Base-by-base conservation (phyloP, 2,888 invertebrate genomes). In the Seladonia tumulorum region DNA sequence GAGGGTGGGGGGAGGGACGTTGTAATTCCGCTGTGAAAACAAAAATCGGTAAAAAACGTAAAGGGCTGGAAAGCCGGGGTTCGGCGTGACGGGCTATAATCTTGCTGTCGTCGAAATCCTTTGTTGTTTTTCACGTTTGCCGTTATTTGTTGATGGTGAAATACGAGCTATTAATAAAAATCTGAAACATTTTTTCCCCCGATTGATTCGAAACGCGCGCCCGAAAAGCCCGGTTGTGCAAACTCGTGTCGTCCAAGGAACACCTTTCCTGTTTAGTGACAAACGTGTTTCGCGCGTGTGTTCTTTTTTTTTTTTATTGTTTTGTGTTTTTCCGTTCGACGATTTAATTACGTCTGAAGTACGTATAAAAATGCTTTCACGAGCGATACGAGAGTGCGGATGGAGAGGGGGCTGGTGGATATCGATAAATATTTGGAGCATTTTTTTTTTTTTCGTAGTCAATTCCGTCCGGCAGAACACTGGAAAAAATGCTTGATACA, bases 101-200 rank as follows among this genome's bases (percentile, higher is more conserved):
- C 84, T 83, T 83, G 74, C 84, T 63, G 68, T 42, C 71, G 63
- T 83, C 35, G 83, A 84, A 78, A 84, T 83, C 75, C 84, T 78
- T 66, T 84, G 83, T 84, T 83, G 77, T 83, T 75, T 78, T 63
- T 72, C 63, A 49, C 66, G 75, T 71, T 83, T 75, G 83, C 70
- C 68, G 70, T 78, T 77, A 74, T 83, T 82, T 74, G 77, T 70
- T 42, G 47, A 45, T 39, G 74, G 70, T 76, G 83, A 83, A 85
- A 83, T 71, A 42, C 57, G 47, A 71, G 75, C 84, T 29, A 83
- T 85, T 83, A 72, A 83, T 85, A 79, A 85, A 85, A 85, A 85
- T 85, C 78, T 14, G 57, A 14, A 74, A 83, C 77, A 77, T 63
- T 78, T 83, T 83, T 83, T n/a, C n/a, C 45, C 16, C 2, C 66